Conservation (phyloP, 2,888 invertebrate genomes). For the Melinaea marsaeus region DNA sequence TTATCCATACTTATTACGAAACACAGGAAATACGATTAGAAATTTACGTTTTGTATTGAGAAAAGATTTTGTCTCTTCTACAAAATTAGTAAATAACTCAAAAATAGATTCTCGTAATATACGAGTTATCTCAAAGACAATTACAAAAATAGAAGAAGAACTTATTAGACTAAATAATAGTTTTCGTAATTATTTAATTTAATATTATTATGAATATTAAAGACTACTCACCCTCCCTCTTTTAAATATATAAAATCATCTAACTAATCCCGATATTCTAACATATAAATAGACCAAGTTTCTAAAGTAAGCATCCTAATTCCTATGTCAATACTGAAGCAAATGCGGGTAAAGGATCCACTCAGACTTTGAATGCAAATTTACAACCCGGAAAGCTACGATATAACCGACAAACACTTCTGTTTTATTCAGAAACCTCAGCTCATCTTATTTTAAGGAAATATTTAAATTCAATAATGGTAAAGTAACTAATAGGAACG, state of each 20-base stretch:
- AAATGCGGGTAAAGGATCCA: slow-evolving; percentile 26
- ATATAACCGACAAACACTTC: slow-evolving; percentile 17
- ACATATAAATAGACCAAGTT: slow-evolving; percentile 19
- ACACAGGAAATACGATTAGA: too few species aligned
- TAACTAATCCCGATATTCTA: slow-evolving; percentile 4
- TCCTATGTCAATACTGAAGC: slow-evolving; percentile 27
- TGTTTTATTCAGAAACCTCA: slow-evolving; percentile 19
- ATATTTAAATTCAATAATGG: background rate
- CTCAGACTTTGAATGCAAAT: slow-evolving; percentile 30
- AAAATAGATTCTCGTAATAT: too few species aligned
- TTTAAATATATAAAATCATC: background rate
- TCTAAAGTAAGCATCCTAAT: slow-evolving; percentile 22
- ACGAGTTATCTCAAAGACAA: too few species aligned
- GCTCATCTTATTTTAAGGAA: slow-evolving; percentile 5
- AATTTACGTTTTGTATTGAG: too few species aligned
- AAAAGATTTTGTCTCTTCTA: too few species aligned
- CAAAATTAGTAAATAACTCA: too few species aligned
- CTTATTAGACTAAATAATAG: too few species aligned
- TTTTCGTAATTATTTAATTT: too few species aligned
- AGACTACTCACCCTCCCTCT: background rate
- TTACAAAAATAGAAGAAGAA: too few species aligned
- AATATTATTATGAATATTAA: too few species aligned
- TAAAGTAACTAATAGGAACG: too few species aligned
- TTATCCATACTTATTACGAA: too few species aligned
- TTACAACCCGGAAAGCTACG: slow-evolving; percentile 24